Conservation (phyloP, 92 coral and sea anemone species). For the Phymanthus crucifer region DNA sequence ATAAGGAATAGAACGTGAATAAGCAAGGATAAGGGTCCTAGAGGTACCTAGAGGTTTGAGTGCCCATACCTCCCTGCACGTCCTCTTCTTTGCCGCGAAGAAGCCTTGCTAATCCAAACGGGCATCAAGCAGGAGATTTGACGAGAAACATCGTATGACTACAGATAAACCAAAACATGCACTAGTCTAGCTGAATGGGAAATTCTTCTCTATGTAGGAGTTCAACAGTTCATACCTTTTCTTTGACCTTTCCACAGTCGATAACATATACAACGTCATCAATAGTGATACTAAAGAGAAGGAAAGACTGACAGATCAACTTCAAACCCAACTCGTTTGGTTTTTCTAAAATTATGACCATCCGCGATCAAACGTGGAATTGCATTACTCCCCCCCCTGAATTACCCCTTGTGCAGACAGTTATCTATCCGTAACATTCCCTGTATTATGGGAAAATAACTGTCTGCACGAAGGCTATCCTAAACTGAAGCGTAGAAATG, state of each 20-base stretch:
- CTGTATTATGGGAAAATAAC: no score
- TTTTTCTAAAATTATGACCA: no score
- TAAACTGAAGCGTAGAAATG: no score
- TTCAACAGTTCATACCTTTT: conserved; percentile 72
- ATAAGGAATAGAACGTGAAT: neutral
- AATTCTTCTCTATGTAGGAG: no score
- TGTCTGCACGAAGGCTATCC: no score
- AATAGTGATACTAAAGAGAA: conserved; percentile 73
- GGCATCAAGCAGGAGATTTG: conserved; percentile 83
- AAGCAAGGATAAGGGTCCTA: no score
- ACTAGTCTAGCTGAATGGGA: no score
- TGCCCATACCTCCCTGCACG: conserved; percentile 88
- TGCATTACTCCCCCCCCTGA: no score
- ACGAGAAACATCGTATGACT: conserved; percentile 79
- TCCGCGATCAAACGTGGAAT: no score
- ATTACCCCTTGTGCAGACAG: no score
- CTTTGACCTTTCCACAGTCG: conserved; percentile 88
- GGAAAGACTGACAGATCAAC: neutral
- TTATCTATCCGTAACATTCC: no score
- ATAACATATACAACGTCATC: conserved; percentile 96
- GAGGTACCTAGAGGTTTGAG: no score
- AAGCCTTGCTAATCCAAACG: conserved; percentile 95
- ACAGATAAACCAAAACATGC: neutral
- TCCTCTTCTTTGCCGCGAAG: conserved; percentile 87
- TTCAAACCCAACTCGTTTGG: neutral